Conservation (phyloP, 2,113 vertebrate genomes). For the Cisticola juncidis region DNA sequence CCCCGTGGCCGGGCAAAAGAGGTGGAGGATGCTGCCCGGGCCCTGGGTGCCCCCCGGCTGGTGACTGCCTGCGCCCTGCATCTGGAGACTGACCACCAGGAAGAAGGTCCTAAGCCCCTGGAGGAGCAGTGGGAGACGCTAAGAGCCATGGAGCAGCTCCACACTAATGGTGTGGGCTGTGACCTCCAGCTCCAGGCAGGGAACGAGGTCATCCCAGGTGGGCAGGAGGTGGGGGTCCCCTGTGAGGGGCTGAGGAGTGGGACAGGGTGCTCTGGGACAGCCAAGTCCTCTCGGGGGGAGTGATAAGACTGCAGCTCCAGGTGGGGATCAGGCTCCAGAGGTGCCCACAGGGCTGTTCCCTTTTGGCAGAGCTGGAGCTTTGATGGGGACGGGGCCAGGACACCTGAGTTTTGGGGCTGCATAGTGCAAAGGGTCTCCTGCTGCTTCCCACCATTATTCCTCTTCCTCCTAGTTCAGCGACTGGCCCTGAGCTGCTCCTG, state of each 20-base stretch:
- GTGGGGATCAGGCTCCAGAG: neutral
- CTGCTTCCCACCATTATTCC: neutral
- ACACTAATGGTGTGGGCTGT: constrained; percentile 75
- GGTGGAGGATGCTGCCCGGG: constrained; percentile 69
- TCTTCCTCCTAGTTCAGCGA: constrained; percentile 79
- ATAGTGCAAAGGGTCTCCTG: neutral
- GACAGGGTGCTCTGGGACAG: neutral
- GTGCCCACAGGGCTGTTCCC: accelerated
- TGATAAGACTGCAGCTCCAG: neutral
- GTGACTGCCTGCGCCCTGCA: constrained; percentile 55
- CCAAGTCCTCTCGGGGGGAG: neutral
- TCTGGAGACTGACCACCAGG: neutral
- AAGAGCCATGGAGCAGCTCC: constrained; percentile 69
- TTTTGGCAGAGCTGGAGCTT: neutral
- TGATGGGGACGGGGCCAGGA: neutral
- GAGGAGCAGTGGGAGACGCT: constrained; percentile 76
- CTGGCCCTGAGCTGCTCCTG: constrained; percentile 85
- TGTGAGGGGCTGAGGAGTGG: neutral
- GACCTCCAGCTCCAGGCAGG: constrained; percentile 81
- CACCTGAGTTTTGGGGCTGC: neutral
- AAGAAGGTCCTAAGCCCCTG: neutral
- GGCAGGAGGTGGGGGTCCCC: neutral
- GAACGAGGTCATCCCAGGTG: constrained; percentile 59
- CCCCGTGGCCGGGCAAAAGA: constrained; percentile 28
- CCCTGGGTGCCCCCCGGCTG: constrained; percentile 74